Evolutionary conservation across 2,888 invertebrate genomes (phyloP).

Genomic region (Caradrina clavipalpis): DNA sequence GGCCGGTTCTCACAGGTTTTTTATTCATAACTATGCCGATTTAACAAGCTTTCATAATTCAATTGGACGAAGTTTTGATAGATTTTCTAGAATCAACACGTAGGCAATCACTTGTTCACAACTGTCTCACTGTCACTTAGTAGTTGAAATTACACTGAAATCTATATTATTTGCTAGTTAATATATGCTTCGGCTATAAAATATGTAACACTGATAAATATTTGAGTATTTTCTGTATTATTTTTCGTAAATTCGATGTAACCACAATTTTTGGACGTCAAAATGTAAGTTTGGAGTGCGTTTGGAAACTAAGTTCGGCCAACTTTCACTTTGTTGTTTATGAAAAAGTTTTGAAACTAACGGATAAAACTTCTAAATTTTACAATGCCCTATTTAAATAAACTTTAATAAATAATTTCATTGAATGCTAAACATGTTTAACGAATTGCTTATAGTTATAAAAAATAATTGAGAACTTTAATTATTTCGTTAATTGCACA

Average conservation of each 20-base stretch:
- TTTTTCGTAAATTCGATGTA: slow-evolving; percentile 58
- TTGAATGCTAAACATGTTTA: not conserved
- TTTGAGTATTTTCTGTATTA: slow-evolving; percentile 38
- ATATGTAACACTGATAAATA: slow-evolving; percentile 54
- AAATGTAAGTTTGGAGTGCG: slow-evolving; percentile 64
- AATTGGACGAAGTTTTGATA: slow-evolving; percentile 42
- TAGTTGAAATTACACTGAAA: slow-evolving; percentile 19
- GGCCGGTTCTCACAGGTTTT: slow-evolving; percentile 81
- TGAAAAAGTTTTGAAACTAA: not conserved
- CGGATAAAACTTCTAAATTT: not conserved
- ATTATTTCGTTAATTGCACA: too few relatives aligned
- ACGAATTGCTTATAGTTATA: accelerated
- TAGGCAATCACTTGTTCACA: slow-evolving; percentile 62
- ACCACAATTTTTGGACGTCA: slow-evolving; percentile 60
- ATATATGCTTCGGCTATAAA: slow-evolving; percentile 34
- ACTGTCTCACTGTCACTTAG: slow-evolving; percentile 34
- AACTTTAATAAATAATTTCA: not conserved
- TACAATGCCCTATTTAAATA: not conserved
- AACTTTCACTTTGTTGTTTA: slow-evolving; percentile 58
- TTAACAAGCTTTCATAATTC: slow-evolving; percentile 52
- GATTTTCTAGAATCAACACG: slow-evolving; percentile 66
- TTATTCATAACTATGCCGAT: slow-evolving; percentile 83
- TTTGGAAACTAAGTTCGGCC: slow-evolving; percentile 42
- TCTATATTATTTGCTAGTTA: slow-evolving; percentile 15
- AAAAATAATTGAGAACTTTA: not conserved